These are phyloP conservation scores for Numenius arquata DNA, from an alignment of 2,113 vertebrate species.

Conservation along the genomic window DNA sequence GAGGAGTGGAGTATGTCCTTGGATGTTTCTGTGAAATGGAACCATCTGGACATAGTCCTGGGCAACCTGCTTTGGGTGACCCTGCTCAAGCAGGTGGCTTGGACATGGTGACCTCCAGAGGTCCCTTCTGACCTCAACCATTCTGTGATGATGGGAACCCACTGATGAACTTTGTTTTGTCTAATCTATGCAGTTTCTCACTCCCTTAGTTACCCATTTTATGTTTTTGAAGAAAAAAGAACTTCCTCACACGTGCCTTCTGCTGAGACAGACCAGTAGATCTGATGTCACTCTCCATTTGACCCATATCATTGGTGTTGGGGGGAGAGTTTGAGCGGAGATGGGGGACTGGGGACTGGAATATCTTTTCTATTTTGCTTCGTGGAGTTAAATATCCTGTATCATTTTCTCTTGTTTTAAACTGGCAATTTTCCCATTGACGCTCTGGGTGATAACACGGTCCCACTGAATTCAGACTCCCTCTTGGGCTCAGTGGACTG, in stretches of 20 bases:
- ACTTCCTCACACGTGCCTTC: neutral
- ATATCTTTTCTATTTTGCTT: neutral
- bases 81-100: neutral
- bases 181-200: neutral
- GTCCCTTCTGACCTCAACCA: neutral
- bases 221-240: neutral
- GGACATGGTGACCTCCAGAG: neutral
- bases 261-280: neutral
- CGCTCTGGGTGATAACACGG: slow-evolving; percentile 18
- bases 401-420: neutral
- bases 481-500: neutral
- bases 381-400: neutral
- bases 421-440: slow-evolving; percentile 6
- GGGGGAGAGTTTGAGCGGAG: neutral
- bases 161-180: rapidly evolving
- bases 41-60: neutral
- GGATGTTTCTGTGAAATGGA: neutral
- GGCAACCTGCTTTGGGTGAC: neutral
- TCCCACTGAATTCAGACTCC: neutral
- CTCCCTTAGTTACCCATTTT: neutral
- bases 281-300: neutral
- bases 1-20: neutral
- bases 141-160: neutral
- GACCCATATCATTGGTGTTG: neutral
- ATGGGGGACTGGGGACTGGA: neutral